phyloP scores from a whole-genome alignment of 37 sponge, comb jelly and placozoan species.

The Agelas oroides region DNA sequence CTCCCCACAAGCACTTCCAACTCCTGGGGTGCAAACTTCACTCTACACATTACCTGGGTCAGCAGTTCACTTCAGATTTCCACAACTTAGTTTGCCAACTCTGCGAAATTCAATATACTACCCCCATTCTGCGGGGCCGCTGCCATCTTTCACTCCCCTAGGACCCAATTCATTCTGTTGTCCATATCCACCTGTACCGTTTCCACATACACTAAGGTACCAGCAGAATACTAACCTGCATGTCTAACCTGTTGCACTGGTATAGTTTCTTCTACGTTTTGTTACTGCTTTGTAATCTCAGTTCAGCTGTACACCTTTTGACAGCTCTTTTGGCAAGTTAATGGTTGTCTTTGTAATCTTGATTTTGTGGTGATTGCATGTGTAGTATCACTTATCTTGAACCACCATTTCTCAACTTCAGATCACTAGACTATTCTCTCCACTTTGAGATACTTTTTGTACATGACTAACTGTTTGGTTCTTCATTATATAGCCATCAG shows the following conservation, averaged over 20 bases:
- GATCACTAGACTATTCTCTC: too few relatives aligned
- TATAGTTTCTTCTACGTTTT: not conserved
- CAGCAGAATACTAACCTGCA: slow-evolving; percentile 14
- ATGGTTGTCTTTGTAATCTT: not conserved
- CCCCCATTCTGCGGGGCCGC: slow-evolving; percentile 37
- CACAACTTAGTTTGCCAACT: slow-evolving; percentile 12
- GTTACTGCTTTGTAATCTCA: not conserved
- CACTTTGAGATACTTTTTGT: too few relatives aligned
- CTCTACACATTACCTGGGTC: slow-evolving; percentile 20
- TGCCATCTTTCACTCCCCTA: slow-evolving; percentile 50
- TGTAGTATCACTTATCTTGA: not conserved
- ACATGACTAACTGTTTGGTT: too few relatives aligned
- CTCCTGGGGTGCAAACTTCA: slow-evolving; percentile 17
- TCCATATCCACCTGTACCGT: slow-evolving; percentile 50
- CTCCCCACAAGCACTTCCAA: not conserved
- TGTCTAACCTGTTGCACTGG: not conserved
- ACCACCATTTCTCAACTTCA: not conserved
- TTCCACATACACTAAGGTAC: slow-evolving; percentile 48
- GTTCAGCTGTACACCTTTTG: too few relatives aligned
- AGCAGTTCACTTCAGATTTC: slow-evolving; percentile 62
- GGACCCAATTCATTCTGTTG: slow-evolving; percentile 22
- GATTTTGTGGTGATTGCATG: not conserved
- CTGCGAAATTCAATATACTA: slow-evolving; percentile 55
- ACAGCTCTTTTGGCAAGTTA: not conserved
- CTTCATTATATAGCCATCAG: too few relatives aligned